Conservation (phyloP, 2,797 vertebrate genomes). For the Enteromius afrohamiltoni region DNA sequence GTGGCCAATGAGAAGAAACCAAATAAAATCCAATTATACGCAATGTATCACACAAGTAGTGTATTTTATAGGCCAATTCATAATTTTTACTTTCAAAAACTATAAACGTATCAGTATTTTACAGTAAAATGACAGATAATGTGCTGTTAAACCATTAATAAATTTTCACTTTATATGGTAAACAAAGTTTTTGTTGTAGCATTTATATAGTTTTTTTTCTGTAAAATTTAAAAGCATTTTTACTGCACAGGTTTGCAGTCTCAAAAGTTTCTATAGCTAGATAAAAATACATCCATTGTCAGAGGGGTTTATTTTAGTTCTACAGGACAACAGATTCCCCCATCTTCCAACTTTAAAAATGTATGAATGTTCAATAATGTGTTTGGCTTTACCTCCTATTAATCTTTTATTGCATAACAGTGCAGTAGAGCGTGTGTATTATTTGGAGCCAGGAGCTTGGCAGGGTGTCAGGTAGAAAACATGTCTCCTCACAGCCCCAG, state of each 20-base stretch:
- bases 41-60: neutral
- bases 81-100: neutral
- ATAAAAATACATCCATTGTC: neutral
- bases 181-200: neutral
- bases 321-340: neutral
- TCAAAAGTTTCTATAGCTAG: neutral
- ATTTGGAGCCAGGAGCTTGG: conserved; percentile 1
- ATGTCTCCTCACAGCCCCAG: conserved; percentile 55
- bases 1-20: neutral
- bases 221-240: neutral
- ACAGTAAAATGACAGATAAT: neutral
- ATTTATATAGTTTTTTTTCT: neutral
- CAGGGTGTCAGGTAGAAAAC: conserved; percentile 57
- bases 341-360: conserved; percentile 56
- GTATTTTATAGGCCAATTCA: neutral
- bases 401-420: conserved; percentile 48
- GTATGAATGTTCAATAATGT: conserved; percentile 47
- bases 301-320: neutral
- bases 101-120: neutral
- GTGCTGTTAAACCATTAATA: neutral
- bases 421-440: conserved; percentile 22
- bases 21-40: neutral
- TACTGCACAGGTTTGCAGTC: neutral
- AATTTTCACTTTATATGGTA: neutral
- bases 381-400: conserved; percentile 34